Evolutionary conservation across 2,797 vertebrate species (phyloP), one percentile per base, ranked within the genome.

Genomic region (Sebastes goodei): DNA sequence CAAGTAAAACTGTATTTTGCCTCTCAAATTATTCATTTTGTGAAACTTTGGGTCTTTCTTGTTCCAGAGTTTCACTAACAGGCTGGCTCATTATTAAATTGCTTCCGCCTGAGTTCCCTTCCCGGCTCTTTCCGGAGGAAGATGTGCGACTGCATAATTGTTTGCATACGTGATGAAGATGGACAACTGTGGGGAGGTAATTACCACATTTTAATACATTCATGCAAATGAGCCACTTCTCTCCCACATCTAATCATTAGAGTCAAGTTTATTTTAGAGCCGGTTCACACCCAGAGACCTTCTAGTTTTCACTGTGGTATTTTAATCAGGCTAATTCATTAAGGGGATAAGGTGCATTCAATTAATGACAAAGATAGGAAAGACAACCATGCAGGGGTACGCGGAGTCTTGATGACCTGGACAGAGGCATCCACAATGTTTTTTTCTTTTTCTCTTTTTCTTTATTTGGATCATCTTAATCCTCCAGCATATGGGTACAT

Each of bases 171-270:
- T 38, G 21, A 78, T 85, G 53, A 78, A 65, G 65, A 63, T 57
- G 46, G 59, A 60, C 38, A n/a, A 14, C 27, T 64, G 33, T 14
- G 42, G 6, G 15, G 20, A 21, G 49, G 57, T n/a, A 66, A 77
- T 85, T 78, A 67, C 4, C 35, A 74, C 4, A 64, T 67, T 61
- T 76, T 68, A 53, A 80, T 75, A 73, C 2, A 27, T 21, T 38
- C 69, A 74, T 83, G 79, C 33, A 85, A 78, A 87, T 75, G 0
- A 46, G 0, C 10, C 20, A 49, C 7, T 78, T 71, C 32, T 46
- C 10, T 60, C 25, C 10, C 14, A 23, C 4, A 61, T 46, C 25
- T 23, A 14, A 59, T 84, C 15, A 75, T 77, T 46, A 55, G 27
- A 56, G 55, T 42, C 4, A 7, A 30, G 10, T 20, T 65, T 71